Evolutionary conservation across 2,797 vertebrate genomes (phyloP).

Genomic region (Crocidura indochinensis): DNA sequence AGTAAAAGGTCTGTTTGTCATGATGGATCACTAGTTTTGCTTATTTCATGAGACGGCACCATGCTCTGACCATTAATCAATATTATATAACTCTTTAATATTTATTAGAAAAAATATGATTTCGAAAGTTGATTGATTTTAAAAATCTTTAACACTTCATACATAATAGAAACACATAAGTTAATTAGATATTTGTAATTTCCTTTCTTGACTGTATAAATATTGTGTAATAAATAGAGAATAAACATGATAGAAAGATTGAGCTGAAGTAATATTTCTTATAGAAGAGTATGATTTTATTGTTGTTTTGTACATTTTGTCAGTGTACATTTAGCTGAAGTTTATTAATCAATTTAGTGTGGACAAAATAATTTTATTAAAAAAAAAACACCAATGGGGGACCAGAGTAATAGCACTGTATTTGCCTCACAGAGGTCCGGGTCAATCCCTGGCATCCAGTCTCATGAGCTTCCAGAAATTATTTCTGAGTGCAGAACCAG

Average conservation of each 20-base stretch:
- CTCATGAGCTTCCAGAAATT: too few species aligned
- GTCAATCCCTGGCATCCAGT: too few species aligned
- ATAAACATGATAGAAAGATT: neutral
- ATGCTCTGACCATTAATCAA: too few species aligned
- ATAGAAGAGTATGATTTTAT: neutral
- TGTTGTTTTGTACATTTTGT: slow-evolving; percentile 22
- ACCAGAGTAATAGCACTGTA: too few species aligned
- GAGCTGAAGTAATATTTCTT: slow-evolving; percentile 12
- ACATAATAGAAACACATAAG: neutral
- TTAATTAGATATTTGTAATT: slow-evolving; percentile 21
- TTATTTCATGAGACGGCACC: too few species aligned
- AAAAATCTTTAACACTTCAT: neutral
- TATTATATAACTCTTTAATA: too few species aligned
- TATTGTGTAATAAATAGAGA: neutral
- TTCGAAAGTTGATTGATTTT: too few species aligned
- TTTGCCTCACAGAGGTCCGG: too few species aligned
- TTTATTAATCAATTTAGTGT: neutral
- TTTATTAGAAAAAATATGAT: too few species aligned
- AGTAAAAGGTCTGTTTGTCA: too few species aligned
- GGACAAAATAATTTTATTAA: neutral
- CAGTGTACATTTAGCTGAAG: slow-evolving; percentile 19
- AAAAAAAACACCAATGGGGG: neutral
- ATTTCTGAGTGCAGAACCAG: too few species aligned
- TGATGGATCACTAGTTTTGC: too few species aligned
- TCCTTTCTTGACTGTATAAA: slow-evolving; percentile 10